Evolutionary conservation across 2,113 vertebrate species (phyloP), one percentile per base, ranked within the genome.

Genomic region (Periophthalmodon schlosseri): DNA sequence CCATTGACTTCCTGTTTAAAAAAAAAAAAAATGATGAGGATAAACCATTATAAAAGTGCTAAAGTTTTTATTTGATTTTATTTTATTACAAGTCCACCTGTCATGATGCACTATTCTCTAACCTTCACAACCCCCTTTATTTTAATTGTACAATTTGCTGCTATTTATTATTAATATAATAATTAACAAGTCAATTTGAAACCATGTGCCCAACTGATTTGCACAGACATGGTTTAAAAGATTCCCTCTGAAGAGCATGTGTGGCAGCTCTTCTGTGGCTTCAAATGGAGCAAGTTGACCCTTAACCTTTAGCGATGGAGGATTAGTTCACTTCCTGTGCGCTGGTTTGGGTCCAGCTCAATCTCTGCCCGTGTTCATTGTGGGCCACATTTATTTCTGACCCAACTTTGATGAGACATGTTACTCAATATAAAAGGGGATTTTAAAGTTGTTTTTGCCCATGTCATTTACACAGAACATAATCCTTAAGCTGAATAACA

Each of bases 401-500:
- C 79, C 60, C 70, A 82, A 79, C 84, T 78, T 81, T 83, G 76
- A 89, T 85, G 69, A 89, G 89, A 88, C 75, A 88, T 86, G 80
- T 89, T 80, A 75, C 69, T 58, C 70, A 74, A 74, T 76, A 54
- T 77, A 78, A 84, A 76, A 46, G 39, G 57, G 50, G 82, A 84
- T 50, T 86, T 89, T 90, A 84, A 91, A 91, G 84, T 92, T 91
- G 86, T 90, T 90, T 89, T 65, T 87, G 80, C 81, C 77, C 85
- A 88, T 90, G 88, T 90, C 84, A 86, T 91, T 90, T 85, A 87
- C 91, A 91, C 72, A 87, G 82, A 87, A 85, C 81, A 85, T 91
- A 90, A 91, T 91, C 91, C 88, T 80, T 91, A 88, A 92, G 77
- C 87, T 85, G 85, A 86, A 86, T 85, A 89, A 89, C 76, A 89